These are phyloP conservation scores for Glareola pratincola DNA, from an alignment of 2,113 vertebrate genomes.

Conservation along the genomic window DNA sequence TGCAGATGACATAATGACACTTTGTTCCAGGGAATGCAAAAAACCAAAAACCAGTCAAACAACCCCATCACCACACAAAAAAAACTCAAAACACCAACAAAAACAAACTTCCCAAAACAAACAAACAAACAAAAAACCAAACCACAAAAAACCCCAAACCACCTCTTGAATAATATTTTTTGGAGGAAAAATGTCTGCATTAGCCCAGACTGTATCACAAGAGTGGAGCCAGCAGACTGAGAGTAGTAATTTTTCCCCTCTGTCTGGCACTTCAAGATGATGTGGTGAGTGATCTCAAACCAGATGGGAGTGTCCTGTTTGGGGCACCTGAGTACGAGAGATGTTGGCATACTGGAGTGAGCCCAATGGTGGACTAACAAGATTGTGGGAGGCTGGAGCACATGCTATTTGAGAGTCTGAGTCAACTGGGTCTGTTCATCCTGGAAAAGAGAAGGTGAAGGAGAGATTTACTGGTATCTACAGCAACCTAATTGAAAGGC, in stretches of 20 bases:
- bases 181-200: fast-evolving
- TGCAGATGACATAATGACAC: neutral
- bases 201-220: neutral
- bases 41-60: neutral
- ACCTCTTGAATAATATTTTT: neutral
- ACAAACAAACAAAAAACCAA: neutral
- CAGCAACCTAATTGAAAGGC: neutral
- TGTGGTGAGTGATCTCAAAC: neutral
- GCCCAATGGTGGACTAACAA: neutral
- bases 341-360: neutral
- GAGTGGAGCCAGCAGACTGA: neutral
- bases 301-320: neutral
- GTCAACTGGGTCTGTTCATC: neutral
- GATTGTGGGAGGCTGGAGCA: neutral
- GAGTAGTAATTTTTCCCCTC: too few relatives aligned
- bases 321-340: neutral
- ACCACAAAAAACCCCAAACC: neutral
- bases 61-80: neutral
- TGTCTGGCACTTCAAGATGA: neutral
- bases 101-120: too few relatives aligned
- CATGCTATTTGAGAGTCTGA: neutral
- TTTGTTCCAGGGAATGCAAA: neutral
- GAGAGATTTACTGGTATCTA: neutral
- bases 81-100: neutral
- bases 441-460: neutral